Evolutionary conservation across 2,113 vertebrate genomes (phyloP).

Genomic region (Argyrosomus japonicus): DNA sequence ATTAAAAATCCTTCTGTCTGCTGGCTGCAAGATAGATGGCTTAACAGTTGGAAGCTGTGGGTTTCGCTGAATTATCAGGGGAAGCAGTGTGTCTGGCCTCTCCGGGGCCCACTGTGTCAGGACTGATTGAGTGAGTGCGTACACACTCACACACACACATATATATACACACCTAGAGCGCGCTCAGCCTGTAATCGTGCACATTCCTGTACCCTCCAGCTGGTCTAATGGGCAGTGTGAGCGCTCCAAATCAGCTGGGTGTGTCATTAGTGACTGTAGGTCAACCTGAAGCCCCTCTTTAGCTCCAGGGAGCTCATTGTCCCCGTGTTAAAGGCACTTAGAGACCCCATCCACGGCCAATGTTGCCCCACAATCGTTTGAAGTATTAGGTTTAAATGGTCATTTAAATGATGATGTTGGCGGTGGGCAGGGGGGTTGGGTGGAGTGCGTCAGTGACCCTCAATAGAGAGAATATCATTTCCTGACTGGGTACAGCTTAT

Average conservation of each 20-base stretch:
- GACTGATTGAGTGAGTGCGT: slow-evolving; percentile 15
- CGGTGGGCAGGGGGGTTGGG: neutral
- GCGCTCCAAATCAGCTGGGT: slow-evolving; percentile 37
- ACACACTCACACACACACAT: slow-evolving; percentile 4
- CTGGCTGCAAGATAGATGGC: neutral
- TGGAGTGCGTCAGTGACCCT: neutral
- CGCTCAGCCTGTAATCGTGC: slow-evolving; percentile 49
- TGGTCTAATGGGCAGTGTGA: slow-evolving; percentile 28
- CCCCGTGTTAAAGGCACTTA: slow-evolving; percentile 29
- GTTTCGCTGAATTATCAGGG: slow-evolving; percentile 12
- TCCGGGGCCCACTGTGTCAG: slow-evolving; percentile 14
- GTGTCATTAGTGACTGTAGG: slow-evolving; percentile 50
- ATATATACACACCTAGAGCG: neutral
- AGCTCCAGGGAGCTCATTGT: slow-evolving; percentile 48
- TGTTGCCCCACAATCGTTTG: neutral
- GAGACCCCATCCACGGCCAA: neutral
- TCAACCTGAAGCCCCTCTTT: slow-evolving; percentile 23
- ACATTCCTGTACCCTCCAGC: slow-evolving; percentile 47
- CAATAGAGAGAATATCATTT: neutral
- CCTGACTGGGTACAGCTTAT: neutral
- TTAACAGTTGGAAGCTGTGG: neutral
- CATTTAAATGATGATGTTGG: neutral
- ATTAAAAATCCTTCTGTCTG: slow-evolving; percentile 42
- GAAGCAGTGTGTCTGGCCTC: slow-evolving; percentile 36
- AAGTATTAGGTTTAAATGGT: neutral